phyloP scores from a whole-genome alignment of 2,888 invertebrate species.

The Ellobium chinense region DNA sequence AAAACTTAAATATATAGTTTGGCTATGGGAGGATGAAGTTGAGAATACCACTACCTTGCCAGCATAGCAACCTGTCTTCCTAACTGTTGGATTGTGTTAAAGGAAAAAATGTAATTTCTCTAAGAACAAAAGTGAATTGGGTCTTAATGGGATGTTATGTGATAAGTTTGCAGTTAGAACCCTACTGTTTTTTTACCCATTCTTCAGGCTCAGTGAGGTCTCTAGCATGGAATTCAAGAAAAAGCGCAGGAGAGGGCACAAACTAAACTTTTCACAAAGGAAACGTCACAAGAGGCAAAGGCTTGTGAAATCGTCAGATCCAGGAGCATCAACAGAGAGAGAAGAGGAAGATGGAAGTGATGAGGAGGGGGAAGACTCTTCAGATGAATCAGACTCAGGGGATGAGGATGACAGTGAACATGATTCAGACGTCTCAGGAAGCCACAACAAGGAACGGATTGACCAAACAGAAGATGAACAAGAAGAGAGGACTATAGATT shows the following conservation, averaged over 20 bases:
- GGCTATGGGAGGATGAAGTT: too few species aligned
- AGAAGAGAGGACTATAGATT: slow-evolving; percentile 37
- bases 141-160: too few species aligned
- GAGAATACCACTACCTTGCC: too few species aligned
- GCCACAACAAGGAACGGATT: not conserved
- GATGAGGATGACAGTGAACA: slow-evolving; percentile 20
- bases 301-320: slow-evolving; percentile 1
- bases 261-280: slow-evolving; percentile 17
- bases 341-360: slow-evolving; percentile 32
- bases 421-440: slow-evolving; percentile 19
- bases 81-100: too few species aligned
- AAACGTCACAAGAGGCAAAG: slow-evolving; percentile 34
- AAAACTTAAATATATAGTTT: too few species aligned
- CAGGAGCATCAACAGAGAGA: slow-evolving; percentile 22
- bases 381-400: slow-evolving; percentile 4
- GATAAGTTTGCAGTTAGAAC: too few species aligned
- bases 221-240: slow-evolving; percentile 22
- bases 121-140: too few species aligned
- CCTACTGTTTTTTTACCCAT: too few species aligned
- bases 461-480: not conserved
- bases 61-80: too few species aligned
- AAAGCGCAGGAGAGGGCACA: slow-evolving; percentile 19
- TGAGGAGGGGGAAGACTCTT: slow-evolving; percentile 29
- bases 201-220: slow-evolving; percentile 23
- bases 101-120: too few species aligned